These are phyloP conservation scores for Meles meles DNA, from an alignment of 2,113 vertebrate species.

Conservation along the genomic window DNA sequence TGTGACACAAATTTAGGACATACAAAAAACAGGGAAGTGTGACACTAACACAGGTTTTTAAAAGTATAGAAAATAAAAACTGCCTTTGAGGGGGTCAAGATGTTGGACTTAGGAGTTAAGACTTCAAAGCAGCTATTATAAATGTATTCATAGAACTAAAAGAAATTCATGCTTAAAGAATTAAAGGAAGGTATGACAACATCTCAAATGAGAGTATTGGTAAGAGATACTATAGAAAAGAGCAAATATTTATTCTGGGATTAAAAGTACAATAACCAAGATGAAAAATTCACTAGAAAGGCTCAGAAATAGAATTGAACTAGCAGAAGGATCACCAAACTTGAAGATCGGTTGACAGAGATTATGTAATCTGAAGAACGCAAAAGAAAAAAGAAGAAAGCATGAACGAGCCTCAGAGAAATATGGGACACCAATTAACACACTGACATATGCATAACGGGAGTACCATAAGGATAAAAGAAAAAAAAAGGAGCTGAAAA, in stretches of 20 bases:
- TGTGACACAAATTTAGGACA: background rate
- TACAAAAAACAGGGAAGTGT: background rate
- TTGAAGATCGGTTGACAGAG: background rate
- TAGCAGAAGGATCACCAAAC: background rate
- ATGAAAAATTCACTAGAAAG: background rate
- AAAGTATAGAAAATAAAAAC: background rate
- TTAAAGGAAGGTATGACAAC: constrained; percentile 6
- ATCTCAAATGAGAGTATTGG: background rate
- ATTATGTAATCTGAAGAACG: background rate
- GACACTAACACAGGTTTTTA: background rate
- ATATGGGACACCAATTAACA: background rate
- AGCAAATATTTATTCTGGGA: background rate
- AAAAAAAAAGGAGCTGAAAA: background rate
- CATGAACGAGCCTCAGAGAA: constrained; percentile 18
- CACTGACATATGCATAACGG: background rate
- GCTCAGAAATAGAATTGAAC: background rate
- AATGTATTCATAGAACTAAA: background rate
- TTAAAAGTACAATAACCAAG: background rate
- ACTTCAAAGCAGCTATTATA: background rate
- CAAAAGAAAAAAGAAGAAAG: background rate
- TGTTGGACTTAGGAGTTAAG: constrained; percentile 2
- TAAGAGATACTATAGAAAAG: constrained; percentile 5
- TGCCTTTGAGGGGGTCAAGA: background rate
- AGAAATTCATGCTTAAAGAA: constrained; percentile 15
- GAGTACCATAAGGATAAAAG: background rate